Base-by-base conservation (phyloP, 1,140 invertebrate species). In the Drosophila willistoni region DNA sequence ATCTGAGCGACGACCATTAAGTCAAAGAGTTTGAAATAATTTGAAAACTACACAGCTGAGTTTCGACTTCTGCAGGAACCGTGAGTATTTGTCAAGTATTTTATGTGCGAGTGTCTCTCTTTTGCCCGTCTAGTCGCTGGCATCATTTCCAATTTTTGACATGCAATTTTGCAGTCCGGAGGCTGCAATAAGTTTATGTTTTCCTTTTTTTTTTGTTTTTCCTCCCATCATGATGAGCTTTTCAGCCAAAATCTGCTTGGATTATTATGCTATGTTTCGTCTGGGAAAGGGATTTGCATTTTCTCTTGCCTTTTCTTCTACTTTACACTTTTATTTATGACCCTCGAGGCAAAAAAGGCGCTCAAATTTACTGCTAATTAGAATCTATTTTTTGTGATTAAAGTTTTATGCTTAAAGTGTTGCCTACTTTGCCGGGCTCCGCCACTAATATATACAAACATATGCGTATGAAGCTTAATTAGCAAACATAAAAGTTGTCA, bases 1-100 rank as follows among this genome's bases (percentile, higher is more conserved):
- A 85, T 85, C 78, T 72, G 82, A 72, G 63, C 68, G 71, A 51
- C 65, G 74, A 56, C 81, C 82, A 85, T 85, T 85, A 85, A 86
- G 71, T 74, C 81, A 75, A 85, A 86, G 70, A 81, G 62, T 73
- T 77, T 78, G 78, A 57, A 81, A 68, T 68, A 74, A 85, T 84
- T 84, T 73, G 66, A 68, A 51, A 67, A 77, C 80, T 69, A 36
- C 68, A 64, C 64, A 73, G 44, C 67, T 65, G 55, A 55, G 64
- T 51, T 54, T 54, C 14, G 36, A 36, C 13, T 29, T 19, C 47
- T 63, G 13, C 10, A n/a, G 22, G 0, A 12, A 9, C 25, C 34
- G 42, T 7, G 39, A 14, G 54, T 78, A 73, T 79, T 60, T 68
- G 68, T 60, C 62, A 55, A 69, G 72, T 47, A 65, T 70, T 84